These are phyloP conservation scores for Melinaea menophilus DNA, from an alignment of 2,888 invertebrate species.

Conservation along the genomic window DNA sequence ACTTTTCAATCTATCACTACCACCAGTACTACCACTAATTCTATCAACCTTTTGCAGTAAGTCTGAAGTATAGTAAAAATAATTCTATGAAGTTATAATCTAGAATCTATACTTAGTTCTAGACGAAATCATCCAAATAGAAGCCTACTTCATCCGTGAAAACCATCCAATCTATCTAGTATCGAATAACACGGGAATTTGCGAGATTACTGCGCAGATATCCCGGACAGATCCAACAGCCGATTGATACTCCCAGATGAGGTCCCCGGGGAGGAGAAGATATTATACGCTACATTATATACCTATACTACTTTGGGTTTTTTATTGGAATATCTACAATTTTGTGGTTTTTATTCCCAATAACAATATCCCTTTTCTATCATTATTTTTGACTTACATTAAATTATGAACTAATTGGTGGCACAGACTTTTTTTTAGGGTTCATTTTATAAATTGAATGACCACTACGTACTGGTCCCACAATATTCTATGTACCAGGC, in stretches of 20 bases:
- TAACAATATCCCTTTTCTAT: not conserved
- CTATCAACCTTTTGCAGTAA: no score
- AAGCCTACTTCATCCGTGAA: conserved; percentile 2
- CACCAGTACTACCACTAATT: no score
- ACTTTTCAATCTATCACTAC: no score
- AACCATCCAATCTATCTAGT: conserved; percentile 11
- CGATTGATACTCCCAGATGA: conserved; percentile 67
- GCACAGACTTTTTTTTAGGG: no score
- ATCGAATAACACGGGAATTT: conserved; percentile 41
- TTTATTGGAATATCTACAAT: not conserved
- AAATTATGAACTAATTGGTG: no score
- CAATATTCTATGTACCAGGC: conserved; percentile 57
- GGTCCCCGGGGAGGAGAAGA: conserved; percentile 51
- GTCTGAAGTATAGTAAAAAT: no score
- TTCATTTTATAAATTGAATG: not conserved
- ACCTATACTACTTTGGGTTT: conserved; percentile 30
- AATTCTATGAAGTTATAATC: no score
- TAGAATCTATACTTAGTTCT: not conserved
- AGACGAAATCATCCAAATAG: not conserved
- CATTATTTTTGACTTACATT: no score
- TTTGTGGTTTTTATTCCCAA: not conserved
- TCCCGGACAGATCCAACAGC: conserved; percentile 48
- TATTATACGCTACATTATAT: conserved; percentile 31
- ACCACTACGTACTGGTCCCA: conserved; percentile 51
- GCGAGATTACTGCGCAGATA: conserved; percentile 60